These are phyloP conservation scores for rabbit (Oryctolagus cuniculus) DNA, from an alignment of 2,113 vertebrate species.

Conservation along the genomic window mOryCun1.1 NC_091450.1:12599501-12600000, in stretches of 20 bases:
- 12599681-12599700: not conserved
- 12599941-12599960: not conserved
- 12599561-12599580: not conserved
- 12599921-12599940: too few species aligned
- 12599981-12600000: not conserved
- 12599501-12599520: constrained; percentile 66
- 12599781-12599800: not conserved
- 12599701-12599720: not conserved
- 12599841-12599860: not conserved
- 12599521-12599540: not conserved
- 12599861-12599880: not conserved
- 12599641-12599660: not conserved
- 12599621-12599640: not conserved
- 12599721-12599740: not conserved
- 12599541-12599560: fast-evolving
- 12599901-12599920: not conserved
- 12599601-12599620: not conserved
- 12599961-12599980: not conserved
- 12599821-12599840: not conserved
- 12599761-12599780: not conserved
- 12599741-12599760: not conserved
- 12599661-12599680: fast-evolving
- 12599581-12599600: fast-evolving
- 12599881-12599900: not conserved
- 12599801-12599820: not conserved